Conservation (phyloP, 2,797 vertebrate species). For the Brachyrhaphis roseni region DNA sequence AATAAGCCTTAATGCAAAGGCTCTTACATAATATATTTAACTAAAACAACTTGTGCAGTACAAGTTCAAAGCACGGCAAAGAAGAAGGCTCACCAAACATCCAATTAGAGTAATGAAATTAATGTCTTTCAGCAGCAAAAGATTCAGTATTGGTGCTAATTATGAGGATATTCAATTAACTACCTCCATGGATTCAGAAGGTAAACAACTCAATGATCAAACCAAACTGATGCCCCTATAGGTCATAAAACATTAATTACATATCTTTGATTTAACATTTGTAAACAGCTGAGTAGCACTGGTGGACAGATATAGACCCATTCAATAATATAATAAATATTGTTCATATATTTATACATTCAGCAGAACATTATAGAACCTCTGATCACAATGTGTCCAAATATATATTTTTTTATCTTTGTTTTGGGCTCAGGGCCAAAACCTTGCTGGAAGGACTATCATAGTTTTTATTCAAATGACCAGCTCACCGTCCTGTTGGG, state of each 20-base stretch:
- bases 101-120: constrained; percentile 19
- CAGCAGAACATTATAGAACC: not conserved
- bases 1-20: not conserved
- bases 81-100: not conserved
- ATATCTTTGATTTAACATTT: not conserved
- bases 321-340: not conserved
- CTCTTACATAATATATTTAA: not conserved
- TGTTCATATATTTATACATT: not conserved
- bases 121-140: constrained; percentile 28
- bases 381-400: not conserved
- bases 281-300: not conserved
- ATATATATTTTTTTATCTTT: not conserved
- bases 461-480: not conserved
- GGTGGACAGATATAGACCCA: not conserved
- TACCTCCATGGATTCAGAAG: constrained; percentile 6
- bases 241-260: constrained; percentile 1
- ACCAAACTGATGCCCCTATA: constrained; percentile 11
- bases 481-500: not conserved
- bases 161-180: constrained; percentile 22
- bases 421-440: not conserved
- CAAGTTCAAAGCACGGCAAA: not conserved
- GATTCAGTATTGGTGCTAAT: not conserved
- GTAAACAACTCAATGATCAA: not conserved
- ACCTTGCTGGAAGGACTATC: not conserved
- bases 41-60: not conserved